Base-by-base conservation (phyloP, 2,888 invertebrate species). In the Leucophenga montana region DNA sequence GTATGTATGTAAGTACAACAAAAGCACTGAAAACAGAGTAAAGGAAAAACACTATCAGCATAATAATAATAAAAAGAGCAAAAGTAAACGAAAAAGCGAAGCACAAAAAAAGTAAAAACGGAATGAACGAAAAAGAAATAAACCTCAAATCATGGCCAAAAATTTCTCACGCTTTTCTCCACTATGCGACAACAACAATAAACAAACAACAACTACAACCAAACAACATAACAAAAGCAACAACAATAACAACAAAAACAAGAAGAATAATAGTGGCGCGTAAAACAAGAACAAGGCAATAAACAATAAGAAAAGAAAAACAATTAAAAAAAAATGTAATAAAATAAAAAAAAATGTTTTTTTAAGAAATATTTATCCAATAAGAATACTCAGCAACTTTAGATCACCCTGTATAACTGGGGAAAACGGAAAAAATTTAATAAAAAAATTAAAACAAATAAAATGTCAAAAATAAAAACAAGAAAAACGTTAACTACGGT, bases 101-200 rank as follows among this genome's bases (percentile, higher is more conserved):
- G 22, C 6, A 22, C 57, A 57, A 57, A 22, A 20, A 33, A 61
- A 75, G 61, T 62, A 77, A 46, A 75, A 80, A 78, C 73, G 76
- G 11, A 39, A 39, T 39, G 11, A 39, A 39, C 39, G 39, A 39
- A 39, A 39, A 39, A 39, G 39, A 83, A 18, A 56, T 46, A 13
- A 50, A 61, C 61, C 64, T 50, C 65, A 57, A 76, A 81, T 83
- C 82, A 82, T 80, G 82, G 82, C 80, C 82, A 77, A 82, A 80
- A 82, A 82, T 82, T 82, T 82, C 82, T 82, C 82, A 82, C 82
- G 82, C 82, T 82, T 84, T 82, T 82, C 82, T 81, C 81, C 75
- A 77, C 62, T n/a, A 69, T 16, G 39, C 46, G 39, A 22, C 44
- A 61, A 44, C 61, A 61, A 59, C 22, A 56, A 56, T 11, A 33